Conservation (phyloP, 2,888 invertebrate species). For the Leptinotarsa juncta region DNA sequence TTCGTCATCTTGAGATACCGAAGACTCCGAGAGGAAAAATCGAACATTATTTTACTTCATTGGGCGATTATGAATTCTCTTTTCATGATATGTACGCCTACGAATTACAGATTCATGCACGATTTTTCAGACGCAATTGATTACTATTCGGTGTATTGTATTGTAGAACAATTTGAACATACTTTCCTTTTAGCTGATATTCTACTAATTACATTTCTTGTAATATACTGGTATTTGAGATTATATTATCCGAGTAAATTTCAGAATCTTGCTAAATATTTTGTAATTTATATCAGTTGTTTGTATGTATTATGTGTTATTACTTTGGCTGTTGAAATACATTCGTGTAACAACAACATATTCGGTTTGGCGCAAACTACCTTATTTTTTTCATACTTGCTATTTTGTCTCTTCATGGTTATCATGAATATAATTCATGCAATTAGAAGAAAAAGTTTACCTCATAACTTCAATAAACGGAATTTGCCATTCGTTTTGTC, state of each 20-base stretch:
- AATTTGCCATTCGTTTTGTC: conserved; percentile 22
- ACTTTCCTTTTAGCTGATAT: conserved; percentile 19
- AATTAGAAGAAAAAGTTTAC: conserved; percentile 23
- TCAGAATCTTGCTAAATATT: conserved; percentile 21
- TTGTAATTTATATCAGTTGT: conserved; percentile 15
- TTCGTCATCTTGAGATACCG: conserved; percentile 40
- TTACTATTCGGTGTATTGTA: neutral
- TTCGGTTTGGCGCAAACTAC: neutral
- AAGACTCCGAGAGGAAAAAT: conserved; percentile 39
- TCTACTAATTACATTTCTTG: conserved; percentile 19
- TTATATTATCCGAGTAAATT: conserved; percentile 25
- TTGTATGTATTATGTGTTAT: conserved; percentile 27
- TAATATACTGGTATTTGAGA: conserved; percentile 32
- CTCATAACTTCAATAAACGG: neutral
- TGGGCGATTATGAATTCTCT: conserved; percentile 39
- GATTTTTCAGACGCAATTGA: neutral
- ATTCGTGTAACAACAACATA: conserved; percentile 21
- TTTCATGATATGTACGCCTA: conserved; percentile 32
- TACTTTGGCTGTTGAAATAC: conserved; percentile 4
- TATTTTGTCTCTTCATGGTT: conserved; percentile 33
- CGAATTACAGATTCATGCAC: conserved; percentile 23
- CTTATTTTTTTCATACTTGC: conserved; percentile 15
- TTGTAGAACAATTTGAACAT: conserved; percentile 13
- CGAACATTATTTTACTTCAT: conserved; percentile 38
- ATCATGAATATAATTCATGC: conserved; percentile 32